Evolutionary conservation across 23 tunicate species (phyloP).

Genomic region (Clavelina lepadiformis): DNA sequence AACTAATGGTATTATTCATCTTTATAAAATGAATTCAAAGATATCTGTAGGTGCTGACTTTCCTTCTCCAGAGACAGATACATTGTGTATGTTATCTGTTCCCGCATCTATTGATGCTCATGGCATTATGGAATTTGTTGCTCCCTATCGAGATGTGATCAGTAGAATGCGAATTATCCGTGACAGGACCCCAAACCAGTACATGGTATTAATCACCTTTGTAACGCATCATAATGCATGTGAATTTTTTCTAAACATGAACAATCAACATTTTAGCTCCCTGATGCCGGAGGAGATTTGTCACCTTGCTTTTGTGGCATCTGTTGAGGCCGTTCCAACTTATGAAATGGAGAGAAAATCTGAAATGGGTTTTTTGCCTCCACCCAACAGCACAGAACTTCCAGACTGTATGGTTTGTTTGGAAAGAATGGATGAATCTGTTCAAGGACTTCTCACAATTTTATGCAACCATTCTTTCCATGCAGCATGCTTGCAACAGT

Average conservation of each 20-base stretch:
- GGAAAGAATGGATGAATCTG: constrained; percentile 99
- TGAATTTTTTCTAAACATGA: constrained; percentile 51
- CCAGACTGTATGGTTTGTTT: constrained; percentile 95
- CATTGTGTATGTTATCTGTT: constrained; percentile 76
- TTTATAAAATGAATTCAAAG: constrained; percentile 71
- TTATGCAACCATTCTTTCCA: constrained; percentile 98
- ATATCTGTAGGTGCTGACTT: constrained; percentile 25
- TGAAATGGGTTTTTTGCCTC: constrained; percentile 40
- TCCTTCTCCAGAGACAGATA: constrained; percentile 58
- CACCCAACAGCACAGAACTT: constrained; percentile 66
- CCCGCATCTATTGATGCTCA: constrained; percentile 90
- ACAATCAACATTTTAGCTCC: constrained; percentile 70
- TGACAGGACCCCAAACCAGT: constrained; percentile 88
- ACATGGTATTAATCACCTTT: constrained; percentile 87
- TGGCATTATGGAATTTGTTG: constrained; percentile 54
- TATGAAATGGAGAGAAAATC: constrained; percentile 10
- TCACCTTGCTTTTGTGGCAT: constrained; percentile 91
- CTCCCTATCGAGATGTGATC: constrained; percentile 61
- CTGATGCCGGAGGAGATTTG: constrained; percentile 69
- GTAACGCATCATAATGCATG: constrained; percentile 36
- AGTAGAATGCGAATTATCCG: constrained; percentile 62
- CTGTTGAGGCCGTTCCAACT: constrained; percentile 61
- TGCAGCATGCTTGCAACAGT: constrained; percentile 75
- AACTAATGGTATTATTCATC: constrained; percentile 84
- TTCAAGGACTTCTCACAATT: constrained; percentile 81